Evolutionary conservation across 2,797 vertebrate genomes (phyloP), one percentile per base, ranked within the genome.

Genomic region (Notoglanidium macrostoma): DNA sequence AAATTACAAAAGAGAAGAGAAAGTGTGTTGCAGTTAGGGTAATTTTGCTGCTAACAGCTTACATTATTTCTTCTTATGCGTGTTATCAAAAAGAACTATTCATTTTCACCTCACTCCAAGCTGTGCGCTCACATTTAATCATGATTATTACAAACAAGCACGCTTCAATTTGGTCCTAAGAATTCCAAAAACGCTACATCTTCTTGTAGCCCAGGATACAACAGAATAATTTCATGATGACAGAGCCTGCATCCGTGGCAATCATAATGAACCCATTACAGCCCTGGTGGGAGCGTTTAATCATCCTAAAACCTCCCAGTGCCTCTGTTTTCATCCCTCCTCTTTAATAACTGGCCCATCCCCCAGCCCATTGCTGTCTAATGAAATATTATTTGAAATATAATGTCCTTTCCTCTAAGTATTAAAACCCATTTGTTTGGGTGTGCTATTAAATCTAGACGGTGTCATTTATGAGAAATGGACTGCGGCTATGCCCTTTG

Each of bases 201-300:
- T 57, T 57, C 49, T 55, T 74, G 67, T 85, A 70, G 68, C 92
- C 91, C 94, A 92, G 94, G 94, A 93, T 94, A 80, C 90, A 91
- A 87, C 87, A 85, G 88, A 90, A 90, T 91, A 89, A 86, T 95
- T 94, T 93, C 93, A 94, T 95, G 94, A 95, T 94, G 94, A 95
- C 92, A 88, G 90, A 85, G 61, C 70, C 90, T 93, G 94, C 91
- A 92, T 94, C 93, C 92, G 92, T 93, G 89, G 85, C 90, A 93
- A 93, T 92, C 92, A 93, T 95, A 93, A 94, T 94, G 92, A 94
- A 93, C 89, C 89, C 93, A 93, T 94, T 91, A 91, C 83, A 80
- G 92, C 79, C 90, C 87, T 92, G 84, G 92, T 92, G 92, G 93
- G 92, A 91, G 87, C 92, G 88, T 94, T 95, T 94, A 95, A 95